Base-by-base conservation (phyloP, 2,888 invertebrate genomes). In the Nasonovia ribisnigri region DNA sequence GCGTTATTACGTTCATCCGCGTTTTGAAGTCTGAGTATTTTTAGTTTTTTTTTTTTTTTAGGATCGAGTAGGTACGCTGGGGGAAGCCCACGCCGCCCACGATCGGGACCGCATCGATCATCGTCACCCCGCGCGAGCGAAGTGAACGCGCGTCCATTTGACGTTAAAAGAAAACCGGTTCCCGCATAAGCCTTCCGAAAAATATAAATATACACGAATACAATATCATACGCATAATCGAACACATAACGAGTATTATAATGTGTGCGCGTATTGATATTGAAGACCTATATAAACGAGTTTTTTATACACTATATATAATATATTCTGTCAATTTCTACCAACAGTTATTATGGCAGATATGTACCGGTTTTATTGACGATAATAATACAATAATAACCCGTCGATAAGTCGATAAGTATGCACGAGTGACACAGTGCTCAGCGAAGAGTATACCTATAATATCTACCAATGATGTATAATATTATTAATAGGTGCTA, bases 281-380 rank as follows among this genome's bases (percentile, higher is more conserved):
- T 43, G 46, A n/a, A 90, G 60, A 90, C 46, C 16, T 89, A 90
- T 20, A n/a, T 48, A 90, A 90, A 90, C 90, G 46, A 90, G 90
- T 90, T 90, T 67, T 90, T 16, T 26, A 36, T 29, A 46, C 36
- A 77, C 36, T 20, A 3, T 29, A 54, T 20, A 54, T 24, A 8
- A 54, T 54, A 29, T 20, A 77, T 42, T 88, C 29, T 60, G 24
- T 43, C 60, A 60, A 43, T 46, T 46, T 90, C 10, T n/a, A 89
- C 46, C 51, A 90, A 67, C 67, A 90, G 46, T 90, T 90, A 90
- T 90, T 90, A 67, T 90, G 46, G n/a, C 46, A 90, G 60, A 90
- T n/a, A 36, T 46, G 46, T 48, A 90, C 46, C 46, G 67, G 36
- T 90, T 90, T 48, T 90, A 77, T 48, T 48, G 67, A 48, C 90